Evolutionary conservation across 53 echinoderm and acorn worm genomes (phyloP), one percentile per base, ranked within the genome.

Genomic region (Holothuria leucospilota): DNA sequence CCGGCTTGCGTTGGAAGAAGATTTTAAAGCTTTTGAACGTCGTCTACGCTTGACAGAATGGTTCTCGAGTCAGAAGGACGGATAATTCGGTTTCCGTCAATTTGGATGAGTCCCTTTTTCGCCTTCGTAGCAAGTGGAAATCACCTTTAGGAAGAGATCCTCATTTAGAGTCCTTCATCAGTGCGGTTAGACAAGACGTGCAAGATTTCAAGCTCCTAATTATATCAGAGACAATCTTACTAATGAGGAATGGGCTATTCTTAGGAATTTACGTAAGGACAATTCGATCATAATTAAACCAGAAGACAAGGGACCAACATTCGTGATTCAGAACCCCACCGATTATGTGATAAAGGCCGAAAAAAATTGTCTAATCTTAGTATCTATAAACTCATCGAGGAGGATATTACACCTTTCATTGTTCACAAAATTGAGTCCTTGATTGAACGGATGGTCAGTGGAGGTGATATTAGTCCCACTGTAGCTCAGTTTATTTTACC

Each of bases 141-240:
- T 9, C 42, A 42, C 42, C 42, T 42, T 6, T 42, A 42, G 5
- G 42, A 9, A 42, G 9, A 42, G 42, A 42, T 42, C 42, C 64
- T 24, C n/a, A 24, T 63, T 63, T 63, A 63, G 64, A 63, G 64
- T 63, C 64, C n/a, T 63, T 63, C 27, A 63, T 63, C 64, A 63
- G 27, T 24, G 64, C 12, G 11, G 64, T 63, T 26, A n/a, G 64
- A 63, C n/a, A 26, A 24, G 64, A 63, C n/a, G n/a, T n/a, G n/a
- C n/a, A n/a, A n/a, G n/a, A 7, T 24, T 6, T 63, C 64, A 63
- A 24, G 27, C 64, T 12, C 27, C 64, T 6, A 63, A 26, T 6
- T 63, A 6, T 26, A 11, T 63, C n/a, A 63, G 27, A 63, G 64
- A 63, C 27, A 63, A 24, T 24, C n/a, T 63, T 24, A 24, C 64